Conservation (phyloP, 2,888 invertebrate species). For the Drosophila niveifrons region DNA sequence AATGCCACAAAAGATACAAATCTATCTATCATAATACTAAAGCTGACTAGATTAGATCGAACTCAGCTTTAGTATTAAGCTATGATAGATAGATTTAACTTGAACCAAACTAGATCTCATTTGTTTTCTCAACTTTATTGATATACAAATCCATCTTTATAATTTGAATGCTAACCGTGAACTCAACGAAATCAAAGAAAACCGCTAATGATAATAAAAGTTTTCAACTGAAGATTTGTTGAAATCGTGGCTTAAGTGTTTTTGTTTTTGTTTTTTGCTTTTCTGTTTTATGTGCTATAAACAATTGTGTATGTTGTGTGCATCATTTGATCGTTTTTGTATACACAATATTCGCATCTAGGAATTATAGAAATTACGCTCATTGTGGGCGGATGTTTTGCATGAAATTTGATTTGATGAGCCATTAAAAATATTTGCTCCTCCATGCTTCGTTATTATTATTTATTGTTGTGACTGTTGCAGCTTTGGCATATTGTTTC, state of each 20-base stretch:
- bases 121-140: neutral
- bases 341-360: constrained; percentile 42
- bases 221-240: constrained; percentile 48
- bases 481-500: constrained; percentile 56
- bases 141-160: constrained; percentile 15
- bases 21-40: too few species aligned
- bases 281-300: constrained; percentile 36
- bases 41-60: too few species aligned
- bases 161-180: constrained; percentile 8
- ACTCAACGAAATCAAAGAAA: constrained; percentile 22
- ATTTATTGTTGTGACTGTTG: constrained; percentile 35
- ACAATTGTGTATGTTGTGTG: constrained; percentile 27
- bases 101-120: neutral
- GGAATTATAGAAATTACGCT: constrained; percentile 36
- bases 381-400: constrained; percentile 56
- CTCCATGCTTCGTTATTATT: constrained; percentile 38
- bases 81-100: too few species aligned
- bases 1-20: too few species aligned
- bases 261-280: neutral
- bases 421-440: constrained; percentile 57
- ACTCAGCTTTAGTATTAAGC: too few species aligned
- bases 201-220: constrained; percentile 51
- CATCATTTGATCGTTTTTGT: constrained; percentile 11
- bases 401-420: constrained; percentile 67
- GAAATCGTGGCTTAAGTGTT: constrained; percentile 53